Evolutionary conservation across 2,888 invertebrate species (phyloP).

Genomic region (Synergus gifuensis): DNA sequence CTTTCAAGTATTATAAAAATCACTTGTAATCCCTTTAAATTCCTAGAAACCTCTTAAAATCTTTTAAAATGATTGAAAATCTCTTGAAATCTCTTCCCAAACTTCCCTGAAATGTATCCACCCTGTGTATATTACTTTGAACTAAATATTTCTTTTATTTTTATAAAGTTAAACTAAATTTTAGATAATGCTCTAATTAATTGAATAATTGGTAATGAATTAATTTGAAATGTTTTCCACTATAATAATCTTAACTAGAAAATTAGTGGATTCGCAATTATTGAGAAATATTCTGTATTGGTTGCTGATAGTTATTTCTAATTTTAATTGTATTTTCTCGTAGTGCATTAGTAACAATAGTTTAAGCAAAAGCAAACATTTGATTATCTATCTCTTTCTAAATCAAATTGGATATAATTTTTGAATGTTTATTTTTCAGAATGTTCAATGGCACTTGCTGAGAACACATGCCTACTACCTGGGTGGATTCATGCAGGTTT

Average conservation of each 20-base stretch:
- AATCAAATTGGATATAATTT: neutral
- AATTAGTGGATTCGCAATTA: neutral
- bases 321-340: neutral
- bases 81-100: too few species aligned
- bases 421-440: neutral
- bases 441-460: neutral
- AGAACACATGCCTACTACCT: conserved; percentile 83
- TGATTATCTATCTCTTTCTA: neutral
- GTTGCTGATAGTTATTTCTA: too few species aligned
- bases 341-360: neutral
- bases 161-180: neutral
- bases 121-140: neutral
- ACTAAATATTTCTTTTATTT: neutral
- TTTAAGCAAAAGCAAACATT: neutral
- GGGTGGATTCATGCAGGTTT: conserved; percentile 90
- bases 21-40: too few species aligned
- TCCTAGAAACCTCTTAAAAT: too few species aligned
- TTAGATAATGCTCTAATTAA: neutral
- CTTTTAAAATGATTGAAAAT: too few species aligned
- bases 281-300: neutral
- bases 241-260: neutral
- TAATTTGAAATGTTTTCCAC: neutral
- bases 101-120: too few species aligned
- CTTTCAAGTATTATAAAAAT: too few species aligned
- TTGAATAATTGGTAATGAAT: neutral